phyloP scores from a whole-genome alignment of 1,140 invertebrate species.

The Anastrepha obliqua region DNA sequence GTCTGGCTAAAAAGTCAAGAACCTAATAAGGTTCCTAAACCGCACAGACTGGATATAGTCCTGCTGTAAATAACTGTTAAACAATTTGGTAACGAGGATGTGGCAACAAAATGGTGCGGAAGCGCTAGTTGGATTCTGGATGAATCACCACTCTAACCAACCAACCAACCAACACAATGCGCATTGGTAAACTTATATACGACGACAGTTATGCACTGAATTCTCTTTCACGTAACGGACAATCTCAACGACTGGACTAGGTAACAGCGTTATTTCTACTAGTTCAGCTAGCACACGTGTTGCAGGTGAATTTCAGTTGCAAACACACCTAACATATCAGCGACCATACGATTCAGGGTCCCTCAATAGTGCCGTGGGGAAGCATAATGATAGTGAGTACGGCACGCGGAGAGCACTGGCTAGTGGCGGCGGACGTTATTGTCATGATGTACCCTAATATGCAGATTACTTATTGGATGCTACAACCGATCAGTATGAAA shows the following conservation, averaged over 20 bases:
- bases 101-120: too few relatives aligned
- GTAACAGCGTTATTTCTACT: slow-evolving; percentile 60
- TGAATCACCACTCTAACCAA: too few relatives aligned
- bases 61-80: too few relatives aligned
- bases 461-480: slow-evolving; percentile 65
- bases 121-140: too few relatives aligned
- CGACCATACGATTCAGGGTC: slow-evolving; percentile 71
- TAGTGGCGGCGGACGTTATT: slow-evolving; percentile 61
- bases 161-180: too few relatives aligned
- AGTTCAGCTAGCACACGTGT: not conserved
- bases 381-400: slow-evolving; percentile 65
- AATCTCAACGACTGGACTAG: not conserved
- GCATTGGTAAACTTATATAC: slow-evolving; percentile 85
- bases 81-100: too few relatives aligned
- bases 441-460: slow-evolving; percentile 47
- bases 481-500: slow-evolving; percentile 72
- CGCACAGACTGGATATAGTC: too few relatives aligned
- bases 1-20: too few relatives aligned
- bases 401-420: slow-evolving; percentile 18
- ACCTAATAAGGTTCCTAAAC: too few relatives aligned
- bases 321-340: slow-evolving; percentile 70
- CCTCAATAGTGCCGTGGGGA: slow-evolving; percentile 60
- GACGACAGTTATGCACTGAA: slow-evolving; percentile 76
- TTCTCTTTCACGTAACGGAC: slow-evolving; percentile 58
- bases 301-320: slow-evolving; percentile 56